Conservation (phyloP, 2,888 invertebrate species). For the Volucella zonaria region DNA sequence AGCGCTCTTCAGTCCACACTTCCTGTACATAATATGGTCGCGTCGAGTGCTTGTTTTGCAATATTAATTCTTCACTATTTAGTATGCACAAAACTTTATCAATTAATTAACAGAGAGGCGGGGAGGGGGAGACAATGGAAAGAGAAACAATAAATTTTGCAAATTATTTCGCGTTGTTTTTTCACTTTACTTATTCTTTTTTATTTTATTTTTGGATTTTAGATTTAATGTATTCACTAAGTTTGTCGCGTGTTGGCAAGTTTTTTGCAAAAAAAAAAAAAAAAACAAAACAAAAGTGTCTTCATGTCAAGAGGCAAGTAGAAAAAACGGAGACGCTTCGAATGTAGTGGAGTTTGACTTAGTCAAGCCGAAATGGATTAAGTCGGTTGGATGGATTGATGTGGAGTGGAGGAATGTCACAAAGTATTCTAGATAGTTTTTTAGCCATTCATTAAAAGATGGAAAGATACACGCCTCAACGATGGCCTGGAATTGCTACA, state of each 20-base stretch:
- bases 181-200: not conserved
- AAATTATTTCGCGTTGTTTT: not conserved
- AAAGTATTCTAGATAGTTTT: too few relatives aligned
- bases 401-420: too few relatives aligned
- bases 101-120: not conserved
- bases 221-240: not conserved
- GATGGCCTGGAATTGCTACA: too few relatives aligned
- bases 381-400: too few relatives aligned
- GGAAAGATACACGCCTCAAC: too few relatives aligned
- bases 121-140: not conserved
- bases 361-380: too few relatives aligned
- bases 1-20: conserved; percentile 28
- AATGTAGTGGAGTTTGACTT: too few relatives aligned
- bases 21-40: conserved; percentile 20
- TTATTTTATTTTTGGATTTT: conserved; percentile 2
- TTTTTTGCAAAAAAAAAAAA: not conserved
- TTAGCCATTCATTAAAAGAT: too few relatives aligned
- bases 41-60: not conserved
- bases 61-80: conserved; percentile 14
- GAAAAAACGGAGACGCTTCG: not conserved
- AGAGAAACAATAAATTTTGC: not conserved
- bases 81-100: conserved; percentile 20
- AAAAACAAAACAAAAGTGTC: too few relatives aligned
- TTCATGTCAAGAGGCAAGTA: not conserved
- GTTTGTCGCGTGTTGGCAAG: conserved; percentile 13